Conservation (phyloP, 30 jellyfish, hydroid and myxozoan species). For the Hydractinia symbiolongicarpus region DNA sequence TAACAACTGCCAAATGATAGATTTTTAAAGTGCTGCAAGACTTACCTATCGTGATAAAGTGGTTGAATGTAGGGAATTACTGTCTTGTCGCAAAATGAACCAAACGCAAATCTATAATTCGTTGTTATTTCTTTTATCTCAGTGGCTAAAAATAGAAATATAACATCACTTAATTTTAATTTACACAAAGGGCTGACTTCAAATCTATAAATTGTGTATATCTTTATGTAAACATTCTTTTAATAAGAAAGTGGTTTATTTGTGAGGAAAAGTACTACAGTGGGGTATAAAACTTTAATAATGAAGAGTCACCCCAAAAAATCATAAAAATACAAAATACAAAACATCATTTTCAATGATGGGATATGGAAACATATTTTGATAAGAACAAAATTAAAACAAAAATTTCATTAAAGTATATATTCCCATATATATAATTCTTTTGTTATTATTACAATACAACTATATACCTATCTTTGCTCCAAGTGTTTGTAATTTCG, state of each 20-base stretch:
- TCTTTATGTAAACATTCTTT: no score
- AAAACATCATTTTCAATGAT: not conserved
- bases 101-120: conserved; percentile 79
- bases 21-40: not conserved
- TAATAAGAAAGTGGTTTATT: no score
- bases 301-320: no score
- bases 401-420: not conserved
- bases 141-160: conserved; percentile 34
- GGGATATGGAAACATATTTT: not conserved
- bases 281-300: no score
- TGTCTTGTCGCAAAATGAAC: conserved; percentile 95
- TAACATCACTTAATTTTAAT: not conserved
- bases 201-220: no score
- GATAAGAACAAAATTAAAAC: not conserved
- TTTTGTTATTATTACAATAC: not conserved
- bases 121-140: conserved; percentile 67
- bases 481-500: conserved; percentile 62
- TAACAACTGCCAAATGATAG: no score
- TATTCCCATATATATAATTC: not conserved
- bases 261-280: no score
- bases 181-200: no score
- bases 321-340: not conserved
- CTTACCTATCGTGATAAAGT: not conserved
- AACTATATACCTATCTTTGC: conserved; percentile 44
- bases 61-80: conserved; percentile 71